phyloP scores from a whole-genome alignment of 2,797 vertebrate genomes.

The Sitta carolinensis region DNA sequence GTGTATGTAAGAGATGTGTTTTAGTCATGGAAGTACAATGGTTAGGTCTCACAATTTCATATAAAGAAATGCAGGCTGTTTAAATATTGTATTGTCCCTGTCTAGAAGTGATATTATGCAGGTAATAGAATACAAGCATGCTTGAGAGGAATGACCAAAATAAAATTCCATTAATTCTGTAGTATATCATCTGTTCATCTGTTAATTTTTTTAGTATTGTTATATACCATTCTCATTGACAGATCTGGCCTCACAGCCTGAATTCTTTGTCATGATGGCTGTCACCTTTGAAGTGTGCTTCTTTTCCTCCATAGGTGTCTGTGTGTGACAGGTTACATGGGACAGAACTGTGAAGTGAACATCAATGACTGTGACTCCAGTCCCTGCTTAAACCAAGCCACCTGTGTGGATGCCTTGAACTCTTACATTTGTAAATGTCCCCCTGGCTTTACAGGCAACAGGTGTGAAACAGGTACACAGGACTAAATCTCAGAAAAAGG shows the following conservation, averaged over 20 bases:
- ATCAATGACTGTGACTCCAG: conserved; percentile 91
- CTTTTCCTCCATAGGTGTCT: conserved; percentile 81
- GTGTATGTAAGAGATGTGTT: neutral
- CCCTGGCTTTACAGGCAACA: conserved; percentile 97
- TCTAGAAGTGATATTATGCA: neutral
- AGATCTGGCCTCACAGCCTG: neutral
- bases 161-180: neutral
- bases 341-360: conserved; percentile 87
- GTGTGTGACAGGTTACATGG: conserved; percentile 87
- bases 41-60: neutral
- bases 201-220: neutral
- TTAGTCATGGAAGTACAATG: neutral
- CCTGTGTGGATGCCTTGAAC: conserved; percentile 88
- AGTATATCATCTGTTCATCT: neutral
- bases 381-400: conserved; percentile 93
- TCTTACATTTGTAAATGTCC: conserved; percentile 91
- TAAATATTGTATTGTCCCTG: neutral
- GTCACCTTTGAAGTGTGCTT: neutral
- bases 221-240: neutral
- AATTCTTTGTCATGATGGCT: neutral
- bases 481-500: conserved; percentile 35
- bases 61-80: neutral
- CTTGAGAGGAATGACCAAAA: neutral
- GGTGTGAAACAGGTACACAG: conserved; percentile 97
- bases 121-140: neutral